phyloP scores from a whole-genome alignment of 2,888 invertebrate species.

The Kryphioiulus occultus region DNA sequence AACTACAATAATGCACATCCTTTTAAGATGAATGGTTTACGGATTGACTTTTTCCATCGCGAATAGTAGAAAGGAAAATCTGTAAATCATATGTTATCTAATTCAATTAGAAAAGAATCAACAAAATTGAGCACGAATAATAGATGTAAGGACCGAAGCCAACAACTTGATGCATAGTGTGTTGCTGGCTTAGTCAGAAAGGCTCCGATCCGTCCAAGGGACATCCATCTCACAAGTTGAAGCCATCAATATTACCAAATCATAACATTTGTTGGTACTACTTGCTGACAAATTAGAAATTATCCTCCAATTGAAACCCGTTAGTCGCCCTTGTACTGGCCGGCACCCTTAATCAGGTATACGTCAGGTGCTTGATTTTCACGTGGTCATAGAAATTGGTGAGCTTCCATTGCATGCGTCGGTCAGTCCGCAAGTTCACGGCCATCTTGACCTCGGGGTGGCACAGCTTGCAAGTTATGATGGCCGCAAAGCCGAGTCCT shows the following conservation, averaged over 20 bases:
- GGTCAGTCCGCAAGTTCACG: background rate
- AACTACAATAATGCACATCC: too few relatives aligned
- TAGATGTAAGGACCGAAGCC: background rate
- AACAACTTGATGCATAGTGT: too few relatives aligned
- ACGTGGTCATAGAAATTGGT: constrained; percentile 39
- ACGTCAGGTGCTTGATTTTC: constrained; percentile 13
- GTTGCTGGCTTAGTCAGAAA: too few relatives aligned
- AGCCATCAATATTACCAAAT: too few relatives aligned
- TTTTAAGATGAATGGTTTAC: background rate
- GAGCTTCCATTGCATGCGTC: constrained; percentile 28
- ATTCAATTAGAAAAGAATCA: too few relatives aligned
- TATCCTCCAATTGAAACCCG: background rate
- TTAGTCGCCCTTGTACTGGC: too few relatives aligned
- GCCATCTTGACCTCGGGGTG: constrained; percentile 20
- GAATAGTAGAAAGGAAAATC: too few relatives aligned
- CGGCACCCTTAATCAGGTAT: background rate
- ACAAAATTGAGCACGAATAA: background rate
- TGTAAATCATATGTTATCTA: too few relatives aligned
- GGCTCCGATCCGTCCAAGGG: too few relatives aligned
- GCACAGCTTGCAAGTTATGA: constrained; percentile 36
- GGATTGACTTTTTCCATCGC: background rate
- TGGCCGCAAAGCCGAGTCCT: background rate
- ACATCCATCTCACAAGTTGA: too few relatives aligned
- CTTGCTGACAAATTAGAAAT: background rate
- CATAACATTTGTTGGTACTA: too few relatives aligned